These are phyloP conservation scores for Halocaridina rubra DNA, from an alignment of 2,888 invertebrate species.

Conservation along the genomic window DNA sequence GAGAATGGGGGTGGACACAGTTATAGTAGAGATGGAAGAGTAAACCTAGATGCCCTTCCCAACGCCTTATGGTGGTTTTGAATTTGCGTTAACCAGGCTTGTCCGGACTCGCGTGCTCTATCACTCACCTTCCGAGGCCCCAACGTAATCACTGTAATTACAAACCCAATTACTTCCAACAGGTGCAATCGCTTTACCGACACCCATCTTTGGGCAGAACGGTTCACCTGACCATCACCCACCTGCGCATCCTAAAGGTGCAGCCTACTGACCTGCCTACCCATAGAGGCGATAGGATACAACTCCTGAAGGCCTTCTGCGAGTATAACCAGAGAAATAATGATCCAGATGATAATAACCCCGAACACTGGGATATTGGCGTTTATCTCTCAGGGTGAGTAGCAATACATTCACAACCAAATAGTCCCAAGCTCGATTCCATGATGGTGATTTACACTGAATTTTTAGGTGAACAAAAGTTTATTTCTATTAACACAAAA, in stretches of 20 bases:
- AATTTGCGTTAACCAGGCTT: too few relatives aligned
- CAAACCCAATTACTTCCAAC: neutral
- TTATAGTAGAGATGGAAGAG: too few relatives aligned
- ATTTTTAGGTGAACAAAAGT: neutral
- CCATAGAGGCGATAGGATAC: slow-evolving; percentile 34
- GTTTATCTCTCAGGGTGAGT: slow-evolving; percentile 78
- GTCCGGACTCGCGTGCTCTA: too few relatives aligned
- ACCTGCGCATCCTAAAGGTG: slow-evolving; percentile 35
- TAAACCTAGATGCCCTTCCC: too few relatives aligned
- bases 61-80: too few relatives aligned
- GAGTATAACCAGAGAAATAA: slow-evolving; percentile 71
- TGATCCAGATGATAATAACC: slow-evolving; percentile 76
- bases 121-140: too few relatives aligned
- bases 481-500: neutral
- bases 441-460: too few relatives aligned
- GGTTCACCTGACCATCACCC: slow-evolving; percentile 48
- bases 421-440: too few relatives aligned
- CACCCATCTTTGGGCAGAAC: slow-evolving; percentile 41
- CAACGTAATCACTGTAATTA: too few relatives aligned
- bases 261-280: slow-evolving; percentile 53
- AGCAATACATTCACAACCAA: too few relatives aligned
- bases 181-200: slow-evolving; percentile 50
- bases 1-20: too few relatives aligned
- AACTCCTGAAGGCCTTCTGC: slow-evolving; percentile 55
- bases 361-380: slow-evolving; percentile 84